Base-by-base conservation (phyloP, 2,888 invertebrate species). In the Parnassius smintheus region DNA sequence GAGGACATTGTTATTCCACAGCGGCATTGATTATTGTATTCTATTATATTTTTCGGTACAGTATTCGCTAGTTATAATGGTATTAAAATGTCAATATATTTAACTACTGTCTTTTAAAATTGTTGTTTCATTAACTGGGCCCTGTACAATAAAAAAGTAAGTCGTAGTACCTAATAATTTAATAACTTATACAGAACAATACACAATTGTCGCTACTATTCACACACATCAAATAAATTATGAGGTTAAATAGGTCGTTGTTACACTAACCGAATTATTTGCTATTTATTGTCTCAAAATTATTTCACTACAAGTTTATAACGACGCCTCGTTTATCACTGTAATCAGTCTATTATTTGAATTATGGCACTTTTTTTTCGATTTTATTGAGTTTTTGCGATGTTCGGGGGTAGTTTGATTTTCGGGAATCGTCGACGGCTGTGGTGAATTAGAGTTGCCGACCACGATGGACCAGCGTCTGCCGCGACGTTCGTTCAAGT, bases 291-390 rank as follows among this genome's bases (percentile, higher is more conserved):
- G 88, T 88, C 88, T 84, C 74, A 72, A 72, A 61, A 73, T 73
- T 77, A 80, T 78, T 81, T 78, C 86, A 86, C 86, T 81, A 82
- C 73, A 56, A 70, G 71, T 76, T 86, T 82, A 94, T 76, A 94
- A 92, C 67, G 94, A 94, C 68, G 95, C 95, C 81, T 96, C 96
- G 81, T 96, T 95, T 82, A 96, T 96, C 83, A 96, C 95, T 72
- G 95, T 95, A 72, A 96, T 96, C 77, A 95, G 93, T 83, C 95
- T 92, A 80, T 93, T 94, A 75, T 92, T 93, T 58, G 93, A 69
- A 80, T 89, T 88, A 86, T 86, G 90, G 91, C 81, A 90, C 89
- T 86, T 90, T 87, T 85, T 90, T 87, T 85, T 91, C 88, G 82
- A 87, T 75, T 83, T 89, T 68, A 81, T 84, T 11, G 85, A 86